Evolutionary conservation across 2,113 vertebrate species (phyloP), one percentile per base, ranked within the genome.

Genomic region (Datnioides undecimradiatus): DNA sequence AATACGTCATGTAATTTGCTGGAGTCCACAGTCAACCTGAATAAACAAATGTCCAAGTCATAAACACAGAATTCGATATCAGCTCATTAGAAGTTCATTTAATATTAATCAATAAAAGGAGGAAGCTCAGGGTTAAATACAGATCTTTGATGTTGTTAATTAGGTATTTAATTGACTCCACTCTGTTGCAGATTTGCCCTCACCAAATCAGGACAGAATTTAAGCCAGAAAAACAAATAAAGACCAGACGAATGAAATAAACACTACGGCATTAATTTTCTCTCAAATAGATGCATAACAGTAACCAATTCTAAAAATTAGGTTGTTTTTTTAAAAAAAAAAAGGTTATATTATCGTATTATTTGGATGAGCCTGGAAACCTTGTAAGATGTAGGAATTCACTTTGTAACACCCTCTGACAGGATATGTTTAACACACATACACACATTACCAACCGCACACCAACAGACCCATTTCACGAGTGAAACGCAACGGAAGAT

Each of bases 41-140:
- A 73, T 77, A 87, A 85, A 91, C 70, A 87, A 52, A 55, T 48
- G 16, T 41, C 21, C 27, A 43, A 33, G 54, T 66, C 57, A 69
- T 36, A 43, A 67, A 73, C 38, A 58, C 19, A 40, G 52, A 73
- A 74, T 70, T 86, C 38, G 65, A 14, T 41, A 71, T 73, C 69
- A 40, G 23, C 23, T 79, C 72, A 88, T 69, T 65, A 68, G 21
- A 16, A 31, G 25, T 31, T 75, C 6, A 64, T 60, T 79, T 54
- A 29, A 43, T 57, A 62, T 54, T 62, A 36, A 63, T 72, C 21
- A 60, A 57, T 21, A 54, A 65, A 72, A n/a, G n/a, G 6, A 65
- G 14, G n/a, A 69, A 16, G 71, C 43, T 67, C 8, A n/a, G n/a
- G 19, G n/a, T 72, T 31, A 45, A 52, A 63, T 67, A 11, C 1